Conservation (phyloP, 2,113 vertebrate genomes). For the Brachirus orientalis region DNA sequence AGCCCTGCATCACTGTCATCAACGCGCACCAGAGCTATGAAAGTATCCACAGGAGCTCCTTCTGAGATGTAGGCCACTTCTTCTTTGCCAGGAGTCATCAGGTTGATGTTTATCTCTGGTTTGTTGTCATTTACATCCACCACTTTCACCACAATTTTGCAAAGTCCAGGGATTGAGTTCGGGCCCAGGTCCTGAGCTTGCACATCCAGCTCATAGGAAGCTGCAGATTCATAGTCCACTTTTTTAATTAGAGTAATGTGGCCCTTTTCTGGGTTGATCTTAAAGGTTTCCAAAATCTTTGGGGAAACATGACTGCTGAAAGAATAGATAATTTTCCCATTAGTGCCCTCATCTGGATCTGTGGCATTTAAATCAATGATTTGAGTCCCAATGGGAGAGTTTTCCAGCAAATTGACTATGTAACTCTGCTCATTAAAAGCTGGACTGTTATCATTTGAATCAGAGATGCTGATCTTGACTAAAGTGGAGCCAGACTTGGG, state of each 20-base stretch:
- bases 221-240: conserved; percentile 91
- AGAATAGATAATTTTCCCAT: conserved; percentile 93
- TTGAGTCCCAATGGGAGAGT: conserved; percentile 88
- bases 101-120: conserved; percentile 94
- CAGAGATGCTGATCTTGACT: conserved; percentile 92
- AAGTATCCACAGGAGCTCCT: conserved; percentile 90
- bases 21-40: conserved; percentile 94
- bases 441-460: conserved; percentile 98
- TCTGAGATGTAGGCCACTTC: conserved; percentile 94
- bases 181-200: conserved; percentile 97
- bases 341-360: conserved; percentile 97
- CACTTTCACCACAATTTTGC: conserved; percentile 95
- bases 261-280: conserved; percentile 90
- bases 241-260: conserved; percentile 91
- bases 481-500: conserved; percentile 91
- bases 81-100: conserved; percentile 94
- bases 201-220: conserved; percentile 94
- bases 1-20: conserved; percentile 93
- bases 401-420: conserved; percentile 88
- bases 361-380: conserved; percentile 96
- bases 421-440: conserved; percentile 90
- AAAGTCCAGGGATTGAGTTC: conserved; percentile 96
- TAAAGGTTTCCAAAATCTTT: conserved; percentile 92
- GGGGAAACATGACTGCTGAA: conserved; percentile 94
- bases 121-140: conserved; percentile 98